Conservation (phyloP, 2,797 vertebrate species). For the Poeciliopsis infans region DNA sequence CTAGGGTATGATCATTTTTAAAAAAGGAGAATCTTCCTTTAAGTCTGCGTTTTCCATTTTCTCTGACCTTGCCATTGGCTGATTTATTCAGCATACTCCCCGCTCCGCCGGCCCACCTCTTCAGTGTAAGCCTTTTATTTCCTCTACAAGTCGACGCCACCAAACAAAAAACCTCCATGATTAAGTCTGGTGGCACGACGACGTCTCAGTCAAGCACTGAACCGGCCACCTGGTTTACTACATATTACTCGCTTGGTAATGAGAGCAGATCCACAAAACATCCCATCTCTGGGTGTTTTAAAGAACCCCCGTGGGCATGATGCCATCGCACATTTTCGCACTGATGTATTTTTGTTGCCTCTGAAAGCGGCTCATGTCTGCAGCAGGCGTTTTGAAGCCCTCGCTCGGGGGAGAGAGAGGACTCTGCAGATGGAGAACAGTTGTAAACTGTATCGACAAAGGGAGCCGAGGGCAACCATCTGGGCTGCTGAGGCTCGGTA, state of each 20-base stretch:
- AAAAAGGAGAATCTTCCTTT: constrained; percentile 26
- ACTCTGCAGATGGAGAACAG: constrained; percentile 58
- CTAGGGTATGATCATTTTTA: neutral
- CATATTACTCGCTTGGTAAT: constrained; percentile 66
- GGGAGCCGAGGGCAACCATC: constrained; percentile 57
- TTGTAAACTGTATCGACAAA: constrained; percentile 67
- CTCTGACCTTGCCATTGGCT: constrained; percentile 26
- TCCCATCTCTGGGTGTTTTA: constrained; percentile 40
- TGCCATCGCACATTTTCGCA: constrained; percentile 59
- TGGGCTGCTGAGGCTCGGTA: constrained; percentile 45
- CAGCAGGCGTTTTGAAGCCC: constrained; percentile 33
- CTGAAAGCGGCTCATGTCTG: constrained; percentile 56
- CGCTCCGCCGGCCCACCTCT: neutral
- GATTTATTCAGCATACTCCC: constrained; percentile 43
- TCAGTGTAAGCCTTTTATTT: constrained; percentile 39
- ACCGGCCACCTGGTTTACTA: constrained; percentile 59
- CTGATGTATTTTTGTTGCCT: constrained; percentile 67
- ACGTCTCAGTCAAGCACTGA: constrained; percentile 46
- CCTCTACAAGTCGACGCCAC: constrained; percentile 33
- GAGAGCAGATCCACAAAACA: constrained; percentile 49
- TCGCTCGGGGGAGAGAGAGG: constrained; percentile 22
- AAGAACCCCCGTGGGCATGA: constrained; percentile 48
- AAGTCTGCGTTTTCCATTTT: constrained; percentile 40
- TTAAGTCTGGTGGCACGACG: constrained; percentile 51
- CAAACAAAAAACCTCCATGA: constrained; percentile 49